These are phyloP conservation scores for Amphiprion percula DNA, from an alignment of 2,113 vertebrate genomes.

Conservation along the genomic window DNA sequence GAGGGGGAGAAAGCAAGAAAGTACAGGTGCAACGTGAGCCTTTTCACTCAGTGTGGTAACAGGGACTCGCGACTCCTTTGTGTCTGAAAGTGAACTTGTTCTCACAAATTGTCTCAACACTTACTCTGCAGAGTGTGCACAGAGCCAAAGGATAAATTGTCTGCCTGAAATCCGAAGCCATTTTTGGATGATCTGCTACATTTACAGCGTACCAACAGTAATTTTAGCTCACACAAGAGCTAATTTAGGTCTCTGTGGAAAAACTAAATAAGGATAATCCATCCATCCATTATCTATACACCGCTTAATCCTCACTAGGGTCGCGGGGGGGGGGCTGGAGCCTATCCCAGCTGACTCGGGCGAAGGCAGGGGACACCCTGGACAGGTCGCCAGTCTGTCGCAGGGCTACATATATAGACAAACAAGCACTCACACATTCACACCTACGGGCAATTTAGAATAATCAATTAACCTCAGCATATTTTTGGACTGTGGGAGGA, in stretches of 20 bases:
- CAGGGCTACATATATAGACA: too few species aligned
- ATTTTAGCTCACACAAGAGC: conserved; percentile 9
- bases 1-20: conserved; percentile 16
- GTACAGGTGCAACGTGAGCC: conserved; percentile 53
- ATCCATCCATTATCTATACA: too few species aligned
- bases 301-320: too few species aligned
- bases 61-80: conserved; percentile 31
- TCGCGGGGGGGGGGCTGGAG: too few species aligned
- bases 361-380: too few species aligned
- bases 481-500: too few species aligned
- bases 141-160: neutral
- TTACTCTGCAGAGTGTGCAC: conserved; percentile 6
- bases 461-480: too few species aligned
- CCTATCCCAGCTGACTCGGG: too few species aligned
- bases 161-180: neutral
- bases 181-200: neutral
- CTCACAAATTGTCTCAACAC: conserved; percentile 64
- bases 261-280: neutral
- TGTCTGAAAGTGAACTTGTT: conserved; percentile 59
- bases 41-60: conserved; percentile 3
- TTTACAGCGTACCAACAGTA: neutral
- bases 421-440: too few species aligned
- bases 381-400: too few species aligned
- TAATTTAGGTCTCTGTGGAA: neutral
- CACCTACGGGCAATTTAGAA: too few species aligned